phyloP scores from a whole-genome alignment of 2,797 vertebrate genomes.

The Tenualosa ilisha region DNA sequence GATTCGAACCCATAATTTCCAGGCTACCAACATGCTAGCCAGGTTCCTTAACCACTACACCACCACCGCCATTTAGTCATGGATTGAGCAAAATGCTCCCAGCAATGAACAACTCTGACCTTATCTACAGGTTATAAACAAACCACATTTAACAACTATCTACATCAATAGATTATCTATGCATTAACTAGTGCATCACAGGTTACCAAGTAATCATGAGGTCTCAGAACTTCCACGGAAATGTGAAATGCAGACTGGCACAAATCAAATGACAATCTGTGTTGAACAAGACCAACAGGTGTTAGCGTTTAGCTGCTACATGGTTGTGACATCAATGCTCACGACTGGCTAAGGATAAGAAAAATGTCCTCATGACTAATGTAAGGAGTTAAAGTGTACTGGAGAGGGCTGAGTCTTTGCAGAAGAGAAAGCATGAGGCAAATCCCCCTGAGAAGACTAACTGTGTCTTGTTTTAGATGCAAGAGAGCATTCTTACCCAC shows the following conservation, averaged over 20 bases:
- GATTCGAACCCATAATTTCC: no score
- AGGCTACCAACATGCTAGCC: no score
- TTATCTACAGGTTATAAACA: background rate
- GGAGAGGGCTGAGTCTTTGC: background rate
- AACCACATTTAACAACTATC: background rate
- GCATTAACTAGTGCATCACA: background rate
- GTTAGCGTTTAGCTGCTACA: background rate
- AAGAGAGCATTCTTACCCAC: background rate
- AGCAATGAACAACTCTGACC: background rate
- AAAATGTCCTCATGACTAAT: background rate
- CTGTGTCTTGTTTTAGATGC: background rate
- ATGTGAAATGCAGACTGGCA: background rate
- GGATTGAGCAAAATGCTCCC: background rate
- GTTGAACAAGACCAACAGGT: background rate
- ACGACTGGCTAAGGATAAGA: background rate
- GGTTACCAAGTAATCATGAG: background rate
- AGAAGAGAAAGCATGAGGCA: conserved; percentile 20
- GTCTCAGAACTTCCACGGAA: background rate
- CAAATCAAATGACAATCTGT: background rate
- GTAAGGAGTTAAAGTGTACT: background rate
- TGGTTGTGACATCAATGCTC: background rate
- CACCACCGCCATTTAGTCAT: background rate
- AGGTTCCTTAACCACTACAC: background rate
- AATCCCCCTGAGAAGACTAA: background rate
- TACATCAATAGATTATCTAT: background rate